These are phyloP conservation scores for Eristalis arbustorum DNA, from an alignment of 2,888 invertebrate species.

Conservation along the genomic window DNA sequence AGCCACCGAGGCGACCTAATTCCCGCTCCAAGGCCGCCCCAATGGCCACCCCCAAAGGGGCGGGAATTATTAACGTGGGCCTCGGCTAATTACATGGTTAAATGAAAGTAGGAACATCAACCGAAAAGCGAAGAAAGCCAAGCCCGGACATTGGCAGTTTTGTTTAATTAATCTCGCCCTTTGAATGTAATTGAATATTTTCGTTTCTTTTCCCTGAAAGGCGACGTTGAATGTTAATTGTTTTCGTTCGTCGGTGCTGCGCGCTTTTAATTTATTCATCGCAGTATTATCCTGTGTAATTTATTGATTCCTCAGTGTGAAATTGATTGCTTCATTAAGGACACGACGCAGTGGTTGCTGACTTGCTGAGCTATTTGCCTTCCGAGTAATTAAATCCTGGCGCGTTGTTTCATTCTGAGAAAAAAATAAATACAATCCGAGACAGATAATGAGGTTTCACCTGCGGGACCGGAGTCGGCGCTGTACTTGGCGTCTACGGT, in stretches of 20 bases:
- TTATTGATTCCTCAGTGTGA: conserved; percentile 52
- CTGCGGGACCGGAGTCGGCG: background rate
- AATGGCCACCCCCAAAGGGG: background rate
- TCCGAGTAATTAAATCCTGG: conserved; percentile 18
- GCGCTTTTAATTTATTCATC: conserved; percentile 45
- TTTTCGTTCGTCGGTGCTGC: background rate
- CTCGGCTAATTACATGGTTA: conserved; percentile 63
- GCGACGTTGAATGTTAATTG: conserved; percentile 54
- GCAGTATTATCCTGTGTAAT: conserved; percentile 36
- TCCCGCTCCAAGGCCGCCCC: conserved; percentile 23
- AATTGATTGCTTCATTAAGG: conserved; percentile 47
- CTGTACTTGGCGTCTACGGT: no score
- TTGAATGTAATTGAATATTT: conserved; percentile 61
- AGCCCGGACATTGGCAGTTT: conserved; percentile 37
- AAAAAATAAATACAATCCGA: background rate
- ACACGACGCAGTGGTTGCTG: conserved; percentile 3
- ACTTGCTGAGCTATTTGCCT: conserved; percentile 6
- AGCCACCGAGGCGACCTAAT: conserved; percentile 32
- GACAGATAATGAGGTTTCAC: background rate
- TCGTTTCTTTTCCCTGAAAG: conserved; percentile 23
- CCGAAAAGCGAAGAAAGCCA: conserved; percentile 21
- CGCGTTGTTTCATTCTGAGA: background rate
- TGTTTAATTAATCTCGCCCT: conserved; percentile 62
- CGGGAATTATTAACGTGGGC: conserved; percentile 60
- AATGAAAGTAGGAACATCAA: conserved; percentile 52